A percentile compares a stretch with the other conserved stretches of the same genome.
These are phyloP conservation scores for Onychostoma macrolepis DNA, from an alignment of 2,113 vertebrate genomes.

Conservation along the genomic window DNA sequence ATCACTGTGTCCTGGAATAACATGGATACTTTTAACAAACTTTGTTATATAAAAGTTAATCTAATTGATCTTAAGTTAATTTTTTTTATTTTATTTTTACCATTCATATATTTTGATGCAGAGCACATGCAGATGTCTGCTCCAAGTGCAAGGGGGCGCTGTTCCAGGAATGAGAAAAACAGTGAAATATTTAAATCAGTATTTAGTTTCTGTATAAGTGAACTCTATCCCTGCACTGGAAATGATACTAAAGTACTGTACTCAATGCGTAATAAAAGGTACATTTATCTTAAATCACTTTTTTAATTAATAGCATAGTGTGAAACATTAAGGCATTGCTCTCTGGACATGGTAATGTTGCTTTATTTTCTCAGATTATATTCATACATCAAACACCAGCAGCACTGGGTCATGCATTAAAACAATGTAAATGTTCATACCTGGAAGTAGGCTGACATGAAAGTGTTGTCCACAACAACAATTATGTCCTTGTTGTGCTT, in stretches of 20 bases:
- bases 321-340: neutral
- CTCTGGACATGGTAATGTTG: neutral
- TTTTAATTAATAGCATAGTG: neutral
- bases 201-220: neutral
- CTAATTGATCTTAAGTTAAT: too few relatives aligned
- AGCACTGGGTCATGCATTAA: neutral
- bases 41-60: neutral
- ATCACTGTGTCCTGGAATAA: slow-evolving; percentile 87
- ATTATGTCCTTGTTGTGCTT: slow-evolving; percentile 79
- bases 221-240: neutral
- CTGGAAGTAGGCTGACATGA: slow-evolving; percentile 97
- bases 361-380: neutral
- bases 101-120: slow-evolving; percentile 96
- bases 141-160: slow-evolving; percentile 92
- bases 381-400: neutral
- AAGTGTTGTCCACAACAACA: slow-evolving; percentile 92
- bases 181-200: slow-evolving; percentile 20
- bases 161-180: slow-evolving; percentile 51
- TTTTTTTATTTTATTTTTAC: slow-evolving; percentile 69
- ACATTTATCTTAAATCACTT: neutral
- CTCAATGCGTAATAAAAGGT: neutral
- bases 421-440: slow-evolving; percentile 68
- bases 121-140: slow-evolving; percentile 96
- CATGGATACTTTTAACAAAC: neutral
- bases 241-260: neutral